Conservation (phyloP, 2,888 invertebrate genomes). For the Elmis aenea region DNA sequence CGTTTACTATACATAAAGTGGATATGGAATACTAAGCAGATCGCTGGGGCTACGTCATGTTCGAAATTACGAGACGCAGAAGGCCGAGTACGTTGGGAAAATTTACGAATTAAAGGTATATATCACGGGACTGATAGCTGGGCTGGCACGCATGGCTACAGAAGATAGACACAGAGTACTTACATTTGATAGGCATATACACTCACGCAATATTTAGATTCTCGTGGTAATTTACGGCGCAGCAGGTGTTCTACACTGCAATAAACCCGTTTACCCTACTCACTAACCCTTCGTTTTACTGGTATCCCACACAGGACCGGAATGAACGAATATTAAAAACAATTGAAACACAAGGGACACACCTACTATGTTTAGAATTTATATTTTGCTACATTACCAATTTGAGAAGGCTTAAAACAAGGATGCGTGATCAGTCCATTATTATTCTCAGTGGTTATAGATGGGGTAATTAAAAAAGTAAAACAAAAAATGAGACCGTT, state of each 20-base stretch:
- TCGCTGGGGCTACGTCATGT: slow-evolving; percentile 1
- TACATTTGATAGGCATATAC: slow-evolving; percentile 34
- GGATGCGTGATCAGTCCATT: no score
- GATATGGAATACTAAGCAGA: neutral
- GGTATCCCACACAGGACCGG: slow-evolving; percentile 5
- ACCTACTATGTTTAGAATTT: no score
- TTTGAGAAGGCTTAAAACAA: no score
- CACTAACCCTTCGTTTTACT: slow-evolving; percentile 9
- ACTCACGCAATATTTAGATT: slow-evolving; percentile 43
- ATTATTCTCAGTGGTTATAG: no score
- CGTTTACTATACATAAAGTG: neutral
- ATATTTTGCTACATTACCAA: no score
- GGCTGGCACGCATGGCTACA: slow-evolving; percentile 1
- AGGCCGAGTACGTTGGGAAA: no score
- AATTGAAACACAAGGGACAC: no score
- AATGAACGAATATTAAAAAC: slow-evolving; percentile 1
- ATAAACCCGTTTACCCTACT: slow-evolving; percentile 27
- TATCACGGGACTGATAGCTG: slow-evolving; percentile 13
- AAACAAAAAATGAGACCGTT: no score
- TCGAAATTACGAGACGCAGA: no score
- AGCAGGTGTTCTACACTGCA: slow-evolving; percentile 39
- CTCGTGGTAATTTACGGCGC: slow-evolving; percentile 39
- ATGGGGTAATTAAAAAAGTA: no score
- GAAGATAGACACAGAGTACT: slow-evolving; percentile 4
- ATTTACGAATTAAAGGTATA: slow-evolving; percentile 17